These are phyloP conservation scores for Maniola jurtina DNA, from an alignment of 1,140 invertebrate species.

Conservation along the genomic window DNA sequence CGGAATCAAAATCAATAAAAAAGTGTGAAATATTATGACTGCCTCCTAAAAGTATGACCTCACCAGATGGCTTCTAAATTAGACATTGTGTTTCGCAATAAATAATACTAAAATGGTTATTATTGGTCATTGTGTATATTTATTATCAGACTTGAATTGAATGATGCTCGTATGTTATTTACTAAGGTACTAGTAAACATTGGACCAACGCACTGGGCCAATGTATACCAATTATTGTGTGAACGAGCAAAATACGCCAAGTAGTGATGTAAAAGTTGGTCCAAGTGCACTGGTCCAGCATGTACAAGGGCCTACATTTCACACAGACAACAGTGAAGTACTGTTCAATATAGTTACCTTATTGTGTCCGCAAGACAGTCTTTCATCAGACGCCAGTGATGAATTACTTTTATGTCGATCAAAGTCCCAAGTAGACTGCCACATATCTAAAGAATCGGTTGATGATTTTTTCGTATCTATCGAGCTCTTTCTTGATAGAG, in stretches of 20 bases:
- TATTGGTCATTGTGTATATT: neutral
- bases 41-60: neutral
- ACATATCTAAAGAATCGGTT: constrained; percentile 85
- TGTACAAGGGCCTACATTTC: constrained; percentile 1
- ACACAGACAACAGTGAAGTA: constrained; percentile 21
- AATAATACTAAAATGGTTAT: constrained; percentile 9
- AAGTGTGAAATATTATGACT: neutral
- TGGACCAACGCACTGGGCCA: too few species aligned
- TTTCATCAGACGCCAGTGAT: constrained; percentile 49
- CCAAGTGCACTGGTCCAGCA: too few species aligned
- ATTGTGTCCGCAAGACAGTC: constrained; percentile 48
- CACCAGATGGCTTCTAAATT: constrained; percentile 6
- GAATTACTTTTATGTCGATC: constrained; percentile 66
- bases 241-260: too few species aligned
- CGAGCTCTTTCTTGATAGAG: constrained; percentile 74
- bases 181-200: too few species aligned
- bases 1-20: neutral
- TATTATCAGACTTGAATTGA: neutral
- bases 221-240: too few species aligned
- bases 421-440: constrained; percentile 84
- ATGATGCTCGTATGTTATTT: constrained; percentile 6
- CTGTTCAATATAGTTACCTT: constrained; percentile 58
- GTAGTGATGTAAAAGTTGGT: too few species aligned
- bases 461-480: constrained; percentile 82
- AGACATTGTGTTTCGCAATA: neutral